phyloP scores from a whole-genome alignment of 2,797 vertebrate species.

The Lagorchestes hirsutus region DNA sequence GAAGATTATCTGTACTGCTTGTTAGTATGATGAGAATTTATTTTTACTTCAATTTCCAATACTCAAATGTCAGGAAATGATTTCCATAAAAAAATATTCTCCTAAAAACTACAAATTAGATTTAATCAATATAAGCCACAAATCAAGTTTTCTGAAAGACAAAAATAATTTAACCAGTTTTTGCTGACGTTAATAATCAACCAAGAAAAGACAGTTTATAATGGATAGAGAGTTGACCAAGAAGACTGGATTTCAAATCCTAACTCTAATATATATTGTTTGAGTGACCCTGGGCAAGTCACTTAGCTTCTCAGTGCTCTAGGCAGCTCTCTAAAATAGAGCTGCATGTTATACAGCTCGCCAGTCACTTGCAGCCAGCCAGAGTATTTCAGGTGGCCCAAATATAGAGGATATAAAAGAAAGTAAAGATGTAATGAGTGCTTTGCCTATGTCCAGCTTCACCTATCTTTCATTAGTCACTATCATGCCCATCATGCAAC shows the following conservation, averaged over 20 bases:
- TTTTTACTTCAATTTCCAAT: slow-evolving; percentile 77
- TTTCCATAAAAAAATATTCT: slow-evolving; percentile 79
- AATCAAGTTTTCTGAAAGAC: slow-evolving; percentile 57
- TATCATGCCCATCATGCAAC: too few species aligned
- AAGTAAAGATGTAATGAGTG: too few species aligned
- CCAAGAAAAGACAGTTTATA: neutral
- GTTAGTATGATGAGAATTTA: slow-evolving; percentile 73
- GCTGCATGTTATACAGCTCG: too few species aligned
- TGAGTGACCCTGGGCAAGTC: neutral
- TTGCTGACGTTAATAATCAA: neutral
- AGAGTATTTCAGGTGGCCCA: too few species aligned
- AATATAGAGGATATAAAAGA: too few species aligned
- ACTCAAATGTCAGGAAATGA: slow-evolving; percentile 76
- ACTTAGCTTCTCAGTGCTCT: neutral
- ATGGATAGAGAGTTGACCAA: neutral
- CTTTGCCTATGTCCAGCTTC: too few species aligned
- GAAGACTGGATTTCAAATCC: neutral
- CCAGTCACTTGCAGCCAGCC: too few species aligned
- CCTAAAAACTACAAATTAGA: slow-evolving; percentile 71
- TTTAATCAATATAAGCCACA: slow-evolving; percentile 61
- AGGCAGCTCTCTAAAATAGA: neutral
- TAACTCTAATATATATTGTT: neutral
- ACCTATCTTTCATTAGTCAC: too few species aligned
- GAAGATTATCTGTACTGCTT: slow-evolving; percentile 66
- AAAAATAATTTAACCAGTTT: slow-evolving; percentile 46